phyloP scores from a whole-genome alignment of 2,113 vertebrate species.

The Oreotrochilus melanogaster region DNA sequence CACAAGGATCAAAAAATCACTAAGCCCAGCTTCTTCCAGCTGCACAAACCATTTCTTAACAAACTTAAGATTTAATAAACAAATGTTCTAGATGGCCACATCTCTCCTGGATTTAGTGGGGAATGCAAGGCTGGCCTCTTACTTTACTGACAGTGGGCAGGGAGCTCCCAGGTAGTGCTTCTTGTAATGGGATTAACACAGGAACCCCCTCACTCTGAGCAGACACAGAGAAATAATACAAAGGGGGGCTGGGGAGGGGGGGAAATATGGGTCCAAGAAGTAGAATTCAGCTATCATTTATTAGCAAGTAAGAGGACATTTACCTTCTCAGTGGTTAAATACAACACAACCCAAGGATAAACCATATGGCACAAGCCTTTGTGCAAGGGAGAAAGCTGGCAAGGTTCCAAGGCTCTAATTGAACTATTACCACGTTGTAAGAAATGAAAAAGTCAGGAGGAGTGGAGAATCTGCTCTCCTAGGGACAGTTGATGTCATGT shows the following conservation, averaged over 20 bases:
- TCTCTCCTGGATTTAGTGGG: neutral
- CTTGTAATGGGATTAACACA: fast-evolving
- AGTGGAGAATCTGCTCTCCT: neutral
- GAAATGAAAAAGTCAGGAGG: neutral
- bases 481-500: neutral
- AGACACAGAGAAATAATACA: neutral
- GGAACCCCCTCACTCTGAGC: neutral
- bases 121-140: neutral
- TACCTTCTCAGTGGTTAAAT: neutral
- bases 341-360: neutral
- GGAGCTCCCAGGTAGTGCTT: neutral
- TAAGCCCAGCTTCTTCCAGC: neutral
- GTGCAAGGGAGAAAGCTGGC: conserved; percentile 7
- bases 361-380: neutral
- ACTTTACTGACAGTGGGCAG: neutral
- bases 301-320: neutral
- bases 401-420: neutral
- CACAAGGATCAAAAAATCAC: neutral
- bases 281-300: neutral
- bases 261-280: neutral
- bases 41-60: conserved; percentile 9
- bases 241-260: neutral
- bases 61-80: neutral
- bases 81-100: neutral
- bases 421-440: neutral